Base-by-base conservation (phyloP, 2,888 invertebrate species). In the Erebia palarica region DNA sequence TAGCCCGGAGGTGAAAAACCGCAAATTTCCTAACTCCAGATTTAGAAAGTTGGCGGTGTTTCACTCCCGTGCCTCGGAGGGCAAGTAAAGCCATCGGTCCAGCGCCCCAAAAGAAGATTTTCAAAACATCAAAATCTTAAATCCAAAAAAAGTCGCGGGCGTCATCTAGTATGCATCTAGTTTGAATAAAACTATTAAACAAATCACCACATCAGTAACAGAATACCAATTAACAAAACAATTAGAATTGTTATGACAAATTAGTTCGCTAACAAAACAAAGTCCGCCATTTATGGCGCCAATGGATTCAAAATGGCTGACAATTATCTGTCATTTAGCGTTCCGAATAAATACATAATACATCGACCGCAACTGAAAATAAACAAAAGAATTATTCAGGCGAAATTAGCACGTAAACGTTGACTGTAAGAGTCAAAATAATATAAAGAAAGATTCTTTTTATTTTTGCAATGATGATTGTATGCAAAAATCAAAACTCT, bases 231-330 rank as follows among this genome's bases (percentile, higher is more conserved):
- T 82, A 83, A 83, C 82, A 79, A 79, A 84, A 80, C 84, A 88
- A 88, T 87, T 87, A 84, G 80, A 80, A 87, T 86, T 86, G 88
- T 87, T 77, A 78, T 78, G 79, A 83, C 84, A 81, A 84, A 84
- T 84, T 83, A 75, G 85, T 81, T 79, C 78, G 78, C 78, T 47
- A 63, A 63, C 63, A 63, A 63, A 82, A 86, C 83, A 80, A 51
- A 81, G 79, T 75, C 76, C 74, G 72, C 78, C 81, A 68, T 77
- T 78, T 80, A 82, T 82, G 82, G 86, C 83, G 82, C 82, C 83
- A 84, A 83, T 80, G 72, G 47, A 75, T 77, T 82, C 78, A 87
- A 88, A 82, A 89, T 89, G 90, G 89, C 86, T 79, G 86, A 85
- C 89, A 88, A 89, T 89, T 89, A 90, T 80, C 79, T 80, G 79